Conservation (phyloP, 2,113 vertebrate species). For the Grammomys surdaster region DNA sequence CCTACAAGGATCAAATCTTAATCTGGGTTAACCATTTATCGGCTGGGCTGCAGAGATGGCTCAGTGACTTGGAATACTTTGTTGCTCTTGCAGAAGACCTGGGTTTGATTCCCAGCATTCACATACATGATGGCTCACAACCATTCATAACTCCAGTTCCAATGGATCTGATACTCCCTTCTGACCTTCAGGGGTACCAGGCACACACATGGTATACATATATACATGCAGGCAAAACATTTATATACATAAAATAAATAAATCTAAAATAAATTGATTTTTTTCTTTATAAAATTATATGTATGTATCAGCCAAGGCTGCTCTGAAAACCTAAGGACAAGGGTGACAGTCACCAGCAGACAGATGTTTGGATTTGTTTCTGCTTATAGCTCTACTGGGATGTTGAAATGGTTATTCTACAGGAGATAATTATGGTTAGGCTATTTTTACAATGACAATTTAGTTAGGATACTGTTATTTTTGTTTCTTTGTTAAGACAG, state of each 20-base stretch:
- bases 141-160: not conserved
- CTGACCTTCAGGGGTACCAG: not conserved
- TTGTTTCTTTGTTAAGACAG: not conserved
- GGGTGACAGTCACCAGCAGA: constrained; percentile 16
- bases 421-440: not conserved
- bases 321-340: not conserved
- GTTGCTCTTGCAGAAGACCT: not conserved
- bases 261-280: not conserved
- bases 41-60: not conserved
- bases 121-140: not conserved
- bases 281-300: not conserved
- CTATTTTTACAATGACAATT: constrained; percentile 33
- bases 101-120: not conserved
- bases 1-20: not conserved
- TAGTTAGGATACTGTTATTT: not conserved
- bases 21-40: constrained; percentile 26
- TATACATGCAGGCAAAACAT: not conserved
- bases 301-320: not conserved
- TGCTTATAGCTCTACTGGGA: constrained; percentile 6
- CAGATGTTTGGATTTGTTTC: not conserved
- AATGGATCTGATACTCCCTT: not conserved
- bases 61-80: not conserved
- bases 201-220: not conserved
- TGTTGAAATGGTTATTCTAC: constrained; percentile 28
- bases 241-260: not conserved